Conservation (phyloP, 2,888 invertebrate species). For the Alentia gelatinosa region DNA sequence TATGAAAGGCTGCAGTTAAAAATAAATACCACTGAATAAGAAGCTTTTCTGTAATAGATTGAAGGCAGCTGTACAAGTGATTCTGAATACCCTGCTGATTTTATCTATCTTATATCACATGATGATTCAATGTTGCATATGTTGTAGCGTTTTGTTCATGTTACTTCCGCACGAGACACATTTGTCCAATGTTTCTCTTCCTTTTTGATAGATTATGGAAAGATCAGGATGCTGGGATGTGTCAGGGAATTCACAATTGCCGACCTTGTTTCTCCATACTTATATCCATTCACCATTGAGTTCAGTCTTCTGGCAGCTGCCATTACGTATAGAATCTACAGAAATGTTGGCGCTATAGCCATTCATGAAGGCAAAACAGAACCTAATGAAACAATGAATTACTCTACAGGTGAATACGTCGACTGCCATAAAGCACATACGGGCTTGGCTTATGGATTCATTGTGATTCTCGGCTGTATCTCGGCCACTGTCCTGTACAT, state of each 20-base stretch:
- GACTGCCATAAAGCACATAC: slow-evolving; percentile 60
- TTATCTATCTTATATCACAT: no score
- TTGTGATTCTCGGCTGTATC: slow-evolving; percentile 71
- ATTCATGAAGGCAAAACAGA: not conserved
- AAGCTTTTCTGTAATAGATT: no score
- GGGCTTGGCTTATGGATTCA: not conserved
- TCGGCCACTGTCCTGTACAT: slow-evolving; percentile 77
- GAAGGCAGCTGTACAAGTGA: no score
- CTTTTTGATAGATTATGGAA: slow-evolving; percentile 27
- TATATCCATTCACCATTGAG: slow-evolving; percentile 60
- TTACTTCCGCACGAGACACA: no score
- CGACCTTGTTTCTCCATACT: slow-evolving; percentile 56
- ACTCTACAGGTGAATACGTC: not conserved
- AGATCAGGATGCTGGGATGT: not conserved
- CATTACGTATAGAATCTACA: slow-evolving; percentile 52
- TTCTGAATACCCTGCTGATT: no score
- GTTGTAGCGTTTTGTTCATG: no score
- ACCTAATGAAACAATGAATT: not conserved
- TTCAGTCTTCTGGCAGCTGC: slow-evolving; percentile 55
- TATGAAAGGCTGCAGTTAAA: no score
- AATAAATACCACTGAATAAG: no score
- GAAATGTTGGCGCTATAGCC: slow-evolving; percentile 15
- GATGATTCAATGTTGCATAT: no score
- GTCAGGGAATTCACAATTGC: not conserved
- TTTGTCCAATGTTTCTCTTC: no score